Percentiles rank a stretch among this genome's conserved stretches.
Evolutionary conservation across 2,888 invertebrate species (phyloP).

Genomic region (Tipula unca): DNA sequence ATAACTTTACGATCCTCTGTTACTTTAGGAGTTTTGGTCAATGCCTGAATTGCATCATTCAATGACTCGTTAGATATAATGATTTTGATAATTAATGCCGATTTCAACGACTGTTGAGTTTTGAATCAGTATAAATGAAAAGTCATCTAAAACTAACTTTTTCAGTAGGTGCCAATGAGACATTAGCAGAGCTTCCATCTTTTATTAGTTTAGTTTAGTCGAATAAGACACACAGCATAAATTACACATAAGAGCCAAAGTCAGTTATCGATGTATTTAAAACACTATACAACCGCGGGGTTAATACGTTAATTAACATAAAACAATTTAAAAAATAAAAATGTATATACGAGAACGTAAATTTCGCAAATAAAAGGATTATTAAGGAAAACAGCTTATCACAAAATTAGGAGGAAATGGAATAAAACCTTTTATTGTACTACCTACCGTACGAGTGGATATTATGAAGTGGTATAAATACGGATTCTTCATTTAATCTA

Average conservation of each 20-base stretch:
- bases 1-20: too few relatives aligned
- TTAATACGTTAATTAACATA: neutral
- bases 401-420: neutral
- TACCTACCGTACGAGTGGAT: neutral
- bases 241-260: neutral
- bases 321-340: neutral
- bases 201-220: too few relatives aligned
- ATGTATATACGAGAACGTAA: neutral
- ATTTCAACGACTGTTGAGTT: too few relatives aligned
- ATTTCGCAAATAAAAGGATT: neutral
- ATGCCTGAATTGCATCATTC: too few relatives aligned
- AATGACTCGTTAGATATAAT: too few relatives aligned
- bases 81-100: too few relatives aligned
- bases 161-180: too few relatives aligned
- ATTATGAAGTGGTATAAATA: neutral
- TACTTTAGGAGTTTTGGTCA: too few relatives aligned
- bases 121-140: too few relatives aligned
- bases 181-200: too few relatives aligned
- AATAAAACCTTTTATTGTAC: neutral
- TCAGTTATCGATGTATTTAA: neutral
- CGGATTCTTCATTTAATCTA: neutral
- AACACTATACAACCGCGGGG: neutral
- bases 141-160: too few relatives aligned
- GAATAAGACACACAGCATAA: too few relatives aligned
- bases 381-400: neutral